Evolutionary conservation across 2,113 vertebrate genomes (phyloP).

Genomic region (Carlito syrichta): DNA sequence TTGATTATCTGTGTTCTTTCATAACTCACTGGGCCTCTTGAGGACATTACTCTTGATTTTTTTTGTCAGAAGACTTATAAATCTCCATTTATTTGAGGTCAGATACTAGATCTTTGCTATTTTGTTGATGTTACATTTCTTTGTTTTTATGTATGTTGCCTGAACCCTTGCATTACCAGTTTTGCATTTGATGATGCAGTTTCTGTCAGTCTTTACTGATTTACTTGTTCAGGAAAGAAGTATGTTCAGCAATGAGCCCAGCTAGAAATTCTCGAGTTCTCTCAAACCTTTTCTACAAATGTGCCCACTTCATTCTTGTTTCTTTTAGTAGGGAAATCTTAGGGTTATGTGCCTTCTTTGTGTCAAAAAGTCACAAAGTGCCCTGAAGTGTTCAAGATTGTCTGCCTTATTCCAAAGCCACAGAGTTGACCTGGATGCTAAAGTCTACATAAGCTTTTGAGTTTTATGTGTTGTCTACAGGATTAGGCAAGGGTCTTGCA

Average conservation of each 20-base stretch:
- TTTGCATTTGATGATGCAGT: neutral
- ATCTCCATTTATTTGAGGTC: neutral
- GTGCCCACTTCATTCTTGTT: no score
- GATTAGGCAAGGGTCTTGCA: neutral
- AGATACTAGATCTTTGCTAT: neutral
- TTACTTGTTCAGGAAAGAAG: neutral
- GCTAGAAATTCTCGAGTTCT: neutral
- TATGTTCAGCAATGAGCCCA: neutral
- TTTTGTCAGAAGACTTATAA: neutral
- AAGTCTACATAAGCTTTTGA: neutral
- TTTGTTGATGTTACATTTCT: no score
- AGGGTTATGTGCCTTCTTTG: neutral
- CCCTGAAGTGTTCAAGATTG: neutral
- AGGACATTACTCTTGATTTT: neutral
- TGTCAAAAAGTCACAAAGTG: no score
- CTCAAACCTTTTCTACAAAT: neutral
- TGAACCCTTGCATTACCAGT: neutral
- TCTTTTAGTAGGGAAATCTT: neutral
- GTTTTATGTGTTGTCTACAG: no score
- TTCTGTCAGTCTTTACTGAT: neutral
- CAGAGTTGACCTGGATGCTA: neutral
- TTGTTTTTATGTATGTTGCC: no score
- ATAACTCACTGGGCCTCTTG: neutral
- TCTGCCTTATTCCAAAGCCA: neutral
- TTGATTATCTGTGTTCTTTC: neutral